A percentile compares a stretch with the other conserved stretches of the same genome.
These are phyloP conservation scores for Harpagoxenus sublaevis DNA, from an alignment of 2,888 invertebrate genomes.

Conservation along the genomic window DNA sequence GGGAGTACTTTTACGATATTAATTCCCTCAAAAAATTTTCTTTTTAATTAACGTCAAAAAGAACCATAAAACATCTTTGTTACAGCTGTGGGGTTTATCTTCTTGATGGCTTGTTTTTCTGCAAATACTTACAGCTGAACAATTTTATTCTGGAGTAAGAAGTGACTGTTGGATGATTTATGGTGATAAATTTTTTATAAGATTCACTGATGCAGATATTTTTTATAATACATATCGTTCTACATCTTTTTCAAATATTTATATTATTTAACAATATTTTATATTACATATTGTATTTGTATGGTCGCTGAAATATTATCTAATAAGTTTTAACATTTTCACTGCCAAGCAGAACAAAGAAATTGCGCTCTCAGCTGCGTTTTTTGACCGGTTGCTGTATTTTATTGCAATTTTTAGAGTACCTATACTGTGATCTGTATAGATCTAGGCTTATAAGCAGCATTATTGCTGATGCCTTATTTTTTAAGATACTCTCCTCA, in stretches of 20 bases:
- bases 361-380: too few relatives aligned
- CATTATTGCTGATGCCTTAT: too few relatives aligned
- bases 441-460: too few relatives aligned
- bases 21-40: neutral
- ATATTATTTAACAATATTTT: slow-evolving; percentile 19
- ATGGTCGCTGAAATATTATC: neutral
- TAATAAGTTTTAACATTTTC: neutral
- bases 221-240: neutral
- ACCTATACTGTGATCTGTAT: too few relatives aligned
- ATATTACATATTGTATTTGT: neutral
- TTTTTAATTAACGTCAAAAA: neutral
- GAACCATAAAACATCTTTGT: neutral
- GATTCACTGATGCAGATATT: neutral
- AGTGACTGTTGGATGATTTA: neutral
- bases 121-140: neutral
- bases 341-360: too few relatives aligned
- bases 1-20: neutral
- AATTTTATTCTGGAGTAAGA: neutral
- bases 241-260: neutral
- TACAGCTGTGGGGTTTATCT: neutral
- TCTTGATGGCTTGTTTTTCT: neutral
- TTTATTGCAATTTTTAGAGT: too few relatives aligned
- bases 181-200: neutral
- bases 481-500: too few relatives aligned
- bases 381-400: too few relatives aligned